Evolutionary conservation across 2,888 invertebrate genomes (phyloP).

Genomic region (Scaptomyza tumidula): DNA sequence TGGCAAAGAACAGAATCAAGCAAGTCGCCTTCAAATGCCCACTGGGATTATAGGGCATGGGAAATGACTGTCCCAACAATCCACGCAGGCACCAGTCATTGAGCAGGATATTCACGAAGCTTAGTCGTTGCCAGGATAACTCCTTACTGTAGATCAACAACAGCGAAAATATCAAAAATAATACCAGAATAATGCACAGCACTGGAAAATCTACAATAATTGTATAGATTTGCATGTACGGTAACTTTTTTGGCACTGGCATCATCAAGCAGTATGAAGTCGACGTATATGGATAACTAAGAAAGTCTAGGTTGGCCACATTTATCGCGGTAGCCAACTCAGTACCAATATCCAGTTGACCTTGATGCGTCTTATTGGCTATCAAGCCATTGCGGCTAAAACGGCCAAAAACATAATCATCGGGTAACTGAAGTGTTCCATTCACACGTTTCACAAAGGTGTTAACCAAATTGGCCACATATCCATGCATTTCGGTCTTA

Average conservation of each 20-base stretch:
- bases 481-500: conserved; percentile 42
- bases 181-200: conserved; percentile 12
- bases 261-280: conserved; percentile 58
- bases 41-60: conserved; percentile 32
- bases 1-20: conserved; percentile 54
- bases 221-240: conserved; percentile 43
- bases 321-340: conserved; percentile 10
- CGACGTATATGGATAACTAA: conserved; percentile 51
- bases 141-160: conserved; percentile 50
- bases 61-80: conserved; percentile 64
- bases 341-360: conserved; percentile 47
- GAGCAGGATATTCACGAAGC: conserved; percentile 44
- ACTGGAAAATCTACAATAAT: conserved; percentile 46
- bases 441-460: conserved; percentile 55
- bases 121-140: conserved; percentile 41
- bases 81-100: conserved; percentile 68
- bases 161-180: conserved; percentile 53
- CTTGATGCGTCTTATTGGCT: background rate
- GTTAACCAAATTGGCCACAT: conserved; percentile 44
- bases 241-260: conserved; percentile 43
- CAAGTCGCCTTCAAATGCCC: conserved; percentile 42
- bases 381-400: conserved; percentile 10
- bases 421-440: conserved; percentile 29
- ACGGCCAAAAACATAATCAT: conserved; percentile 1
- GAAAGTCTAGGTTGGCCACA: conserved; percentile 8